Evolutionary conservation across 2,888 invertebrate species (phyloP).

Genomic region (Osmoderma eremita): DNA sequence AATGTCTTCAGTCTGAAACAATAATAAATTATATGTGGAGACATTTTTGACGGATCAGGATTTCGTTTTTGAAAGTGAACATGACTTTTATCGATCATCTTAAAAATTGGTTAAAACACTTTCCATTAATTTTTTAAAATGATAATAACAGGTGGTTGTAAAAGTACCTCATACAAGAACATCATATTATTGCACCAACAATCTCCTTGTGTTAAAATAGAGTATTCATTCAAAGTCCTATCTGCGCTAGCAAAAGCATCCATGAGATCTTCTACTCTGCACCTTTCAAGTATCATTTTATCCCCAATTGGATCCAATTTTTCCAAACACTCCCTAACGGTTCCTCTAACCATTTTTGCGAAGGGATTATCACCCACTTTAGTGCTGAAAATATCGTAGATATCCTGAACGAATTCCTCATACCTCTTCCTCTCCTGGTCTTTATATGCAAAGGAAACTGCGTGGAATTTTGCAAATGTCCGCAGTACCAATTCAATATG

Average conservation of each 20-base stretch:
- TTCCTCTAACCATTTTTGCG: neutral
- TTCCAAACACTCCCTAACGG: neutral
- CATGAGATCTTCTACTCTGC: neutral
- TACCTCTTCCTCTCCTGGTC: constrained; percentile 67
- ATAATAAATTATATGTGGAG: neutral
- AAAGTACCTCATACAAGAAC: constrained; percentile 44
- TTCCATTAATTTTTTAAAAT: too few relatives aligned
- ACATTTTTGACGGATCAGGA: too few relatives aligned
- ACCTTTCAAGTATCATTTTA: constrained; percentile 5
- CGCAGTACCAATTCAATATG: constrained; percentile 53
- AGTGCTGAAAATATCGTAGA: neutral
- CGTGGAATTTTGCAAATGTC: constrained; percentile 66
- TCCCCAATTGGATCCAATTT: neutral
- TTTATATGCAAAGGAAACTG: constrained; percentile 69
- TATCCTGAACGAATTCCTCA: constrained; percentile 49
- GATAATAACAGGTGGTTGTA: too few relatives aligned
- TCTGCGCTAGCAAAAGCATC: neutral
- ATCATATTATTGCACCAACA: constrained; percentile 47
- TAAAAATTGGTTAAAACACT: too few relatives aligned
- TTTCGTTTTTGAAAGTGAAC: too few relatives aligned
- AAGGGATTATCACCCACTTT: neutral
- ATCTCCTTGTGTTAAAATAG: constrained; percentile 42
- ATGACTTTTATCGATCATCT: too few relatives aligned
- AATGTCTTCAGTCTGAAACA: constrained; percentile 1
- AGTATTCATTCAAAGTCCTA: constrained; percentile 1